Base-by-base conservation (phyloP, 2,888 invertebrate species). In the Melikaiella ostensackeni region DNA sequence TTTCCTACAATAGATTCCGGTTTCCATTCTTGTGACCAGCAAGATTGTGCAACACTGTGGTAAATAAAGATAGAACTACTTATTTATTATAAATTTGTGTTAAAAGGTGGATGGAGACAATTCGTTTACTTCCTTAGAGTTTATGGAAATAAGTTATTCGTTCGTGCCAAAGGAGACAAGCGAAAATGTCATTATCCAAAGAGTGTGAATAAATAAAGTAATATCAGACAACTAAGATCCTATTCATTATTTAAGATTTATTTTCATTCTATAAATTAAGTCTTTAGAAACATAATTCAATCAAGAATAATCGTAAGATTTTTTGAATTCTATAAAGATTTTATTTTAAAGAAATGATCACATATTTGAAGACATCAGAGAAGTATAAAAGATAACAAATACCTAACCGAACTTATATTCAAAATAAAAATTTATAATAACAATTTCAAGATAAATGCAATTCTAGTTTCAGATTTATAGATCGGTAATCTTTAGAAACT, bases 21-120 rank as follows among this genome's bases (percentile, higher is more conserved):
- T 80, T 78, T 73, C 61, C 59, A 27, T 73, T 80, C 76, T 78
- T 79, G 78, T 55, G 21, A 55, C 42, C 38, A 27, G 70, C 64
- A 77, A 79, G 77, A 63, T 61, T 59, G 35, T 30, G 62, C 35
- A 76, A 76, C 21, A 63, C 63, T 63, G 35, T 21, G n/a, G 19
- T 6, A 59, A 24, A 27, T 27, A 16, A 27, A 59, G 27, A 59
- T 62, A 33, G 27, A 62, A 62, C 30, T 62, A 33, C 30, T 62
- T n/a, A 35, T 38, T 35, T 35, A 21, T 11, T 27, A 59, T 11
- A 21, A 21, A 61, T 19, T 62, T 62, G 21, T 63, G 63, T 63
- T 63, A 21, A 63, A 61, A 63, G 35, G 35, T 62, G 30, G 62
- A 63, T 62, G 30, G 30, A 63, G 33, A 33, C 35, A 63, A 11